Base-by-base conservation (phyloP, 2,888 invertebrate genomes). In the Mythimna pallens region DNA sequence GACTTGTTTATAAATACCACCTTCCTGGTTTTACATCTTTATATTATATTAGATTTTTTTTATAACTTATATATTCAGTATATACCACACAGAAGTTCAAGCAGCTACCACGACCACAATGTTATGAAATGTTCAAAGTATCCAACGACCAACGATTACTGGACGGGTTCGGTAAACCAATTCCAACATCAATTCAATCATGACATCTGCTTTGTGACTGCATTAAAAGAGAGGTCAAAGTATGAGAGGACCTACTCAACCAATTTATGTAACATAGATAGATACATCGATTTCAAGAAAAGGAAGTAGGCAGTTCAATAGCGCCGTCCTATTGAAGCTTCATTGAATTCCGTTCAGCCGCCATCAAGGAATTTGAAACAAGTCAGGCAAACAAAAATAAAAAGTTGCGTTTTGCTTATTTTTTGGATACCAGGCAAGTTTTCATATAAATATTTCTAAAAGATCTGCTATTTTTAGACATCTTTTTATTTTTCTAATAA, bases 121-220 rank as follows among this genome's bases (percentile, higher is more conserved):
- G 0, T 25, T 50, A 1, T 20, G 20, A 47, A 25, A 12, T 40
- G 3, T n/a, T 22, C 9, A 6, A 59, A 59, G 7, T 40, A n/a
- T 30, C 69, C 12, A 40, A n/a, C n/a, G 69, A 54, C 17, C 55
- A 14, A 43, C 55, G 43, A 55, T 70, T 70, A 36, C 54, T 43
- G 47, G 7, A 14, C 3, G 25, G 34, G 71, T 70, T 57, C 47
- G 22, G 30, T 69, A 43, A 43, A 70, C 54, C 34, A 70, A 71
- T 70, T 57, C 71, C 36, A 47, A 34, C 20, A 47, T 22, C 14
- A n/a, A 54, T 43, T 54, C 69, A 54, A 54, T 69, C 30, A 20
- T 12, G 68, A 17, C 40, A 54, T 70, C 54, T 54, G 69, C 40
- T 55, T 70, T 69, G 69, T 70, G 43, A 55, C 20, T 55, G 20